Conservation (phyloP, 2,113 vertebrate genomes). For the Prolemur simus region DNA sequence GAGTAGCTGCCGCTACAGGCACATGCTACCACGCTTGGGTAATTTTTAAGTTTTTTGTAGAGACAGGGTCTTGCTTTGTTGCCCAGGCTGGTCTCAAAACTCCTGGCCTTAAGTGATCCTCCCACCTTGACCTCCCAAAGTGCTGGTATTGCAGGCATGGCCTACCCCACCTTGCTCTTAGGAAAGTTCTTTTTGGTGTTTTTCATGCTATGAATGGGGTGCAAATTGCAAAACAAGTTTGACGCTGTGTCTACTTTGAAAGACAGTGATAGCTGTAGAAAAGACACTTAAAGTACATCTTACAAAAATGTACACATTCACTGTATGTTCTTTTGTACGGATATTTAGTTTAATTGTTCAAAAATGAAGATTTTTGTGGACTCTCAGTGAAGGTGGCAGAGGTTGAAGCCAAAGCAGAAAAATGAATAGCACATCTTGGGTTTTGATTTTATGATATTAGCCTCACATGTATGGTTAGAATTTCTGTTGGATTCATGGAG, state of each 20-base stretch:
- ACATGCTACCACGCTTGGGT: too few relatives aligned
- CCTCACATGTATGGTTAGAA: not conserved
- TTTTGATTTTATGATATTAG: not conserved
- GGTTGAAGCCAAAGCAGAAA: not conserved
- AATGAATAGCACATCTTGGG: not conserved
- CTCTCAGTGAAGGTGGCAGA: not conserved
- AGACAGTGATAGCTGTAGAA: not conserved
- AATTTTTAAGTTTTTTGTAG: too few relatives aligned
- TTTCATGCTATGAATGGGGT: not conserved
- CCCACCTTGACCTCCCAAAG: too few relatives aligned
- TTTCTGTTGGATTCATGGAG: not conserved
- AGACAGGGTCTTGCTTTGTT: too few relatives aligned
- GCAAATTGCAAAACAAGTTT: slow-evolving; percentile 7
- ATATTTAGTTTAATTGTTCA: not conserved
- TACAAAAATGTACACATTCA: not conserved
- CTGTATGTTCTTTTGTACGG: not conserved
- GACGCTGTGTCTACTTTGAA: not conserved
- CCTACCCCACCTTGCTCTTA: not conserved
- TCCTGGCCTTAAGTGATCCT: too few relatives aligned
- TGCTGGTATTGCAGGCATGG: too few relatives aligned
- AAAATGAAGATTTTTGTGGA: not conserved
- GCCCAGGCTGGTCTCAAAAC: too few relatives aligned
- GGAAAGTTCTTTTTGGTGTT: not conserved
- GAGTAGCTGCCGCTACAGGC: too few relatives aligned
- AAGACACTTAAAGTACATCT: not conserved